Evolutionary conservation across 2,797 vertebrate species (phyloP).

Genomic region (Clarias fuscus): DNA sequence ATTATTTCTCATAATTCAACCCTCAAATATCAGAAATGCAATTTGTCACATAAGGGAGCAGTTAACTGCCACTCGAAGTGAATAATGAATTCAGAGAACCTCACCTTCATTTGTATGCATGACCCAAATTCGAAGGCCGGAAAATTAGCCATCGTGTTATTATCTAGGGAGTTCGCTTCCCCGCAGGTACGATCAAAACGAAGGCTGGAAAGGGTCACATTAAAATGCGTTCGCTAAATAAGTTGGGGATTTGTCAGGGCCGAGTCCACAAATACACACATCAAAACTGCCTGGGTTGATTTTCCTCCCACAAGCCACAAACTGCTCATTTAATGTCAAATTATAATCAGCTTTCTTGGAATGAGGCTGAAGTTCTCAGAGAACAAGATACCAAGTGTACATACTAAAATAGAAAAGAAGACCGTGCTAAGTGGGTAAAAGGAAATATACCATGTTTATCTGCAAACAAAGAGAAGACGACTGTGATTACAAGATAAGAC

Average conservation of each 20-base stretch:
- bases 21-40: slow-evolving; percentile 22
- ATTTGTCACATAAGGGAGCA: slow-evolving; percentile 53
- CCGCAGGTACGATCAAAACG: slow-evolving; percentile 70
- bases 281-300: slow-evolving; percentile 29
- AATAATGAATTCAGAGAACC: slow-evolving; percentile 62
- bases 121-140: slow-evolving; percentile 64
- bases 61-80: slow-evolving; percentile 46
- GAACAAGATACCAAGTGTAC: background rate
- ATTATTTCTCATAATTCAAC: background rate
- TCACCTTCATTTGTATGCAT: slow-evolving; percentile 63
- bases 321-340: background rate
- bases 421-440: background rate
- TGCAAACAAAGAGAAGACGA: background rate
- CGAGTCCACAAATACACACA: slow-evolving; percentile 50
- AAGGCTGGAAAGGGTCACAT: slow-evolving; percentile 63
- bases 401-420: background rate
- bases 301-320: slow-evolving; percentile 1
- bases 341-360: background rate
- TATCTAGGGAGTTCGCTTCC: slow-evolving; percentile 45
- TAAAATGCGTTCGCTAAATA: slow-evolving; percentile 63
- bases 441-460: background rate
- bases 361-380: background rate
- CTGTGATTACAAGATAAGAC: background rate
- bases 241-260: slow-evolving; percentile 61
- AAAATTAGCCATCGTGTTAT: slow-evolving; percentile 64